Conservation (phyloP, 2,888 invertebrate species). For the Lomographa bimaculata region DNA sequence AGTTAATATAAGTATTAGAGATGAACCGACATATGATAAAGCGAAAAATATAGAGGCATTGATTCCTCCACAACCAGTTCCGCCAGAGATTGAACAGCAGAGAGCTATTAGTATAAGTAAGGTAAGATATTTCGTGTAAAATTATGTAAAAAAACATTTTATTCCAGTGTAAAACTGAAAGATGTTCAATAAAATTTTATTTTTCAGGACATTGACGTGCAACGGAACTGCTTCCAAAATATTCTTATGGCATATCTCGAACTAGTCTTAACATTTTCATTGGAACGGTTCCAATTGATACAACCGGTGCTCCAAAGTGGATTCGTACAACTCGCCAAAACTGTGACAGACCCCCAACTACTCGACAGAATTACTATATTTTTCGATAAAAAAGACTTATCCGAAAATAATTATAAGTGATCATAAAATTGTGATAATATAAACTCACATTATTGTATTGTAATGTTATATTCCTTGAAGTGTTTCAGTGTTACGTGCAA, state of each 20-base stretch:
- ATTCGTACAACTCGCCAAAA: slow-evolving; percentile 70
- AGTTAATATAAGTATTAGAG: slow-evolving; percentile 71
- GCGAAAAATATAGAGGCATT: slow-evolving; percentile 67
- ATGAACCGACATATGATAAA: slow-evolving; percentile 58
- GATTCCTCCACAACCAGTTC: slow-evolving; percentile 87
- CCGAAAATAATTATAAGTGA: slow-evolving; percentile 70
- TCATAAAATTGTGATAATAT: slow-evolving; percentile 63
- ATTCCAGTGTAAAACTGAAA: too few species aligned
- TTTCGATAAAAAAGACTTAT: slow-evolving; percentile 79
- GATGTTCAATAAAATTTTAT: too few species aligned
- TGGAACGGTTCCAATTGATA: slow-evolving; percentile 82
- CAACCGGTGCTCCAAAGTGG: slow-evolving; percentile 72
- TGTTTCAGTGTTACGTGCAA: slow-evolving; percentile 68
- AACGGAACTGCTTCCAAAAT: slow-evolving; percentile 92
- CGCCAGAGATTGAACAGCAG: slow-evolving; percentile 93
- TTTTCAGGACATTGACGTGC: slow-evolving; percentile 92
- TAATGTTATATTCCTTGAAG: slow-evolving; percentile 66
- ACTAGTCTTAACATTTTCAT: slow-evolving; percentile 86
- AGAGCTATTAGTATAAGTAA: slow-evolving; percentile 91
- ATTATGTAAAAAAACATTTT: too few species aligned
- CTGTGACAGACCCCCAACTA: slow-evolving; percentile 73
- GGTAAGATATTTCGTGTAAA: too few species aligned
- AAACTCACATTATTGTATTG: slow-evolving; percentile 39
- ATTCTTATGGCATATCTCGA: slow-evolving; percentile 94
- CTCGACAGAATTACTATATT: slow-evolving; percentile 80